Conservation (phyloP, 1,140 invertebrate species). For the Chironomus striatipennis region DNA sequence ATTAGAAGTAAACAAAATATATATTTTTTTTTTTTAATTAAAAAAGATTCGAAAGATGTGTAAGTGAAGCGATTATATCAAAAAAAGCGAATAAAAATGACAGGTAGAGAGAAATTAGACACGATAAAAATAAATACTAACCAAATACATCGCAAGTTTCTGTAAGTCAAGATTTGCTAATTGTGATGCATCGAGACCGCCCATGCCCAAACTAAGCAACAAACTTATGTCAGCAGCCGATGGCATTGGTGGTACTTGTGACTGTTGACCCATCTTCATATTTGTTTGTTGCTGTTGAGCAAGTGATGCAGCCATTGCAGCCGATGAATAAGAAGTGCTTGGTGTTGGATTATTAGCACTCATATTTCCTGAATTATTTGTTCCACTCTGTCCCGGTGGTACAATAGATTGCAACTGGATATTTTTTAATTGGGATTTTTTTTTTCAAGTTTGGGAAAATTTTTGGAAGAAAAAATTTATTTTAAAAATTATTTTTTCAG, state of each 20-base stretch:
- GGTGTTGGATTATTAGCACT: constrained; percentile 11
- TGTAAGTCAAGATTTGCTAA: constrained; percentile 56
- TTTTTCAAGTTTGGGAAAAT: too few relatives aligned
- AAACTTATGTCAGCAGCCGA: constrained; percentile 39
- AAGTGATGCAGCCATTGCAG: not conserved
- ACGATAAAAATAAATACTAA: constrained; percentile 45
- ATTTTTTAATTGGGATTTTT: not conserved
- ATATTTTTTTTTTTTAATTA: constrained; percentile 22
- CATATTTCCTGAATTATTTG: not conserved
- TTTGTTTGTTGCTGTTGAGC: constrained; percentile 30
- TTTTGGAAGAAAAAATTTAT: constrained; percentile 12
- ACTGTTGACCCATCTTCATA: constrained; percentile 27
- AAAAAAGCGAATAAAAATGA: not conserved
- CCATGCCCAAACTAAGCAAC: constrained; percentile 34
- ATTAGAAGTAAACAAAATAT: constrained; percentile 19
- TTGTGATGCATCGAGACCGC: constrained; percentile 44
- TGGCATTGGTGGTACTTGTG: constrained; percentile 34
- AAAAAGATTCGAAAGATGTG: constrained; percentile 16
- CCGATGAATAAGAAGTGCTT: constrained; percentile 9
- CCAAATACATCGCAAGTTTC: constrained; percentile 64
- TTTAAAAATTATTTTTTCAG: not conserved
- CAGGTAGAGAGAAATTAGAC: not conserved
- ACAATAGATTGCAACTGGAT: constrained; percentile 16
- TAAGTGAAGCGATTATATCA: not conserved
- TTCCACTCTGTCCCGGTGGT: not conserved